Evolutionary conservation across 2,888 invertebrate genomes (phyloP).

Genomic region (Dione juno): DNA sequence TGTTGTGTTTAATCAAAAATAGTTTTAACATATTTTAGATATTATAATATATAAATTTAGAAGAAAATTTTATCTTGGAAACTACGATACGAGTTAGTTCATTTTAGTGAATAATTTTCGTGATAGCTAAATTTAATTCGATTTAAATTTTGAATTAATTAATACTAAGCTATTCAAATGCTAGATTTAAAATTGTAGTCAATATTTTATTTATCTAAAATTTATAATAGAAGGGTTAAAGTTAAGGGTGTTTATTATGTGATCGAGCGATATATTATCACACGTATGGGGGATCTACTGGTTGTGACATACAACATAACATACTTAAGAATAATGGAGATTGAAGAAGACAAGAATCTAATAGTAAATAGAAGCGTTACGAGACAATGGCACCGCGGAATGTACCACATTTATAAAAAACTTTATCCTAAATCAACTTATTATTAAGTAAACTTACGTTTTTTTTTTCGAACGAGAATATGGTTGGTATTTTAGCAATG

Average conservation of each 20-base stretch:
- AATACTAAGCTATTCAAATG: conserved; percentile 76
- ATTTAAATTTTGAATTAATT: conserved; percentile 74
- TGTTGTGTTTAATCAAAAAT: conserved; percentile 47
- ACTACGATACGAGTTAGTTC: conserved; percentile 66
- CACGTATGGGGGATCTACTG: conserved; percentile 23
- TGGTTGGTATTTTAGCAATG: conserved; percentile 63
- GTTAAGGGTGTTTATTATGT: conserved; percentile 29
- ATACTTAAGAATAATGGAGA: conserved; percentile 46
- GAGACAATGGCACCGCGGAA: conserved; percentile 80
- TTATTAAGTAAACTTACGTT: conserved; percentile 53
- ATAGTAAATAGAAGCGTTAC: conserved; percentile 71
- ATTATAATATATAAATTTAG: conserved; percentile 78
- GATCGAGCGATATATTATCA: conserved; percentile 14
- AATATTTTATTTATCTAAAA: conserved; percentile 57
- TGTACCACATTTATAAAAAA: conserved; percentile 81
- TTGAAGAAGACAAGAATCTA: conserved; percentile 68
- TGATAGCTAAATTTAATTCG: conserved; percentile 67
- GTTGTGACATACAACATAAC: conserved; percentile 27
- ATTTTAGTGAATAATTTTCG: conserved; percentile 70
- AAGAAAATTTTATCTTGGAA: conserved; percentile 77
- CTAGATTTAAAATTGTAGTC: conserved; percentile 67
- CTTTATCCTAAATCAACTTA: conserved; percentile 78
- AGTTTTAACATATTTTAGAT: conserved; percentile 56
- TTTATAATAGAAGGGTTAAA: conserved; percentile 46
- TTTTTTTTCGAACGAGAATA: conserved; percentile 76